Base-by-base conservation (phyloP, 2,797 vertebrate species). In the Amblyopsis hoosieri region DNA sequence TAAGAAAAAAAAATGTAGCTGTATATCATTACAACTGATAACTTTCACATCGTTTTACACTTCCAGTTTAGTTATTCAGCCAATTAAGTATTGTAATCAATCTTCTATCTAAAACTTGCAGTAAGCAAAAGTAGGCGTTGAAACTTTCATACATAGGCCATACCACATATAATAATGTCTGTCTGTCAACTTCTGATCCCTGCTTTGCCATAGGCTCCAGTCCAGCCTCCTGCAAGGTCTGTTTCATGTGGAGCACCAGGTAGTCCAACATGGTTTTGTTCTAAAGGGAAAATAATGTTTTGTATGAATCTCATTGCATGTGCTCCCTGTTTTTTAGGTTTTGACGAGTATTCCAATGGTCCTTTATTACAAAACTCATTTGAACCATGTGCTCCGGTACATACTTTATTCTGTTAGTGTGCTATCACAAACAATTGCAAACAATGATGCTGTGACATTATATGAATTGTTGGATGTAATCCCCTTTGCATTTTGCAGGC, bases 401-500 rank as follows among this genome's bases (percentile, higher is more conserved):
- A 5, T 49, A 15, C 12, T 11, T 53, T 11, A 11, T 17, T 17
- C 15, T 15, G 3, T 42, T 2, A 42, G 5, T 12, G 47, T 3
- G 4, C n/a, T 45, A 48, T 13, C 12, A 55, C 1, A 14, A 19
- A 45, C 3, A 45, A 56, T 51, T 3, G 2, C 14, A 12, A 23
- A 23, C 23, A 23, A 23, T 23, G 23, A 23, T 15, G 29, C 6
- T 2, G 5, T 48, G 7, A 57, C 8, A 15, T 45, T 64, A 7
- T 52, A 49, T 45, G 33, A 60, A 55, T 14, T 3, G 0, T 45
- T 0, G 13, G 65, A 64, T 50, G 14, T 3, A 7, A 47, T 56
- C 59, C 31, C 11, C 12, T 49, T 31, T 46, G 1, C 58, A n/a
- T 45, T 17, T 3, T 19, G 14, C 67, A 83, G 79, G 9, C 1